A percentile compares a stretch with the other conserved stretches of the same genome.
Evolutionary conservation across 2,113 vertebrate genomes (phyloP).

Genomic region (Chlorodrepanis virens): DNA sequence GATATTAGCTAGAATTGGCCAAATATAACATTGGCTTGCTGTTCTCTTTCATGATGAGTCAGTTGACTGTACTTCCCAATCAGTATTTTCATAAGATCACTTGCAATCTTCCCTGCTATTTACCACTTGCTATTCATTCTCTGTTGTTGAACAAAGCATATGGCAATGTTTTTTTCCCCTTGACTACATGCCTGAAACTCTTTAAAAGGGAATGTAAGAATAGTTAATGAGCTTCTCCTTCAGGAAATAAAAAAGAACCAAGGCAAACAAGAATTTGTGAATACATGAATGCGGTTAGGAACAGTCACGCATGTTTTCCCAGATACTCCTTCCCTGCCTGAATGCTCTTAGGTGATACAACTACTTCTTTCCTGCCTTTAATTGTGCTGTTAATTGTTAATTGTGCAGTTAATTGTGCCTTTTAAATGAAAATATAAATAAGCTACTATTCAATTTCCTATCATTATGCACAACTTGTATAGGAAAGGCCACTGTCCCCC

Average conservation of each 20-base stretch:
- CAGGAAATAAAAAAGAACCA: not conserved
- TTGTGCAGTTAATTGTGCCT: too few species aligned
- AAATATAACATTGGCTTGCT: not conserved
- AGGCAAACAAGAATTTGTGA: not conserved
- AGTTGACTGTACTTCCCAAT: not conserved
- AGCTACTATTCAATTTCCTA: not conserved
- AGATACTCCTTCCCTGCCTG: not conserved
- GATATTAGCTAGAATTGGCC: not conserved
- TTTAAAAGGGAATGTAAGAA: slow-evolving; percentile 1
- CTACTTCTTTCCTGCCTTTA: not conserved
- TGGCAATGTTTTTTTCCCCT: not conserved
- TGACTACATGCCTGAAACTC: not conserved
- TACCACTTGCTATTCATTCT: not conserved
- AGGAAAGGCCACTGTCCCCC: not conserved
- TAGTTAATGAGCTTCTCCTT: not conserved
- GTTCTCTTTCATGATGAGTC: not conserved
- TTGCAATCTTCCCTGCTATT: slow-evolving; percentile 17
- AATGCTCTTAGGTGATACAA: not conserved
- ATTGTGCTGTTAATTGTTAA: too few species aligned
- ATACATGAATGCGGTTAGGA: not conserved
- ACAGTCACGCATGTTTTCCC: not conserved
- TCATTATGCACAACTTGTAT: not conserved
- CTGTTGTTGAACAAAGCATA: not conserved
- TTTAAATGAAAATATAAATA: not conserved
- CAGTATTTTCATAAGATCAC: not conserved